A percentile compares a stretch with the other conserved stretches of the same genome.
Conservation (phyloP, 2,113 vertebrate species). For the Crotalus helleri region DNA sequence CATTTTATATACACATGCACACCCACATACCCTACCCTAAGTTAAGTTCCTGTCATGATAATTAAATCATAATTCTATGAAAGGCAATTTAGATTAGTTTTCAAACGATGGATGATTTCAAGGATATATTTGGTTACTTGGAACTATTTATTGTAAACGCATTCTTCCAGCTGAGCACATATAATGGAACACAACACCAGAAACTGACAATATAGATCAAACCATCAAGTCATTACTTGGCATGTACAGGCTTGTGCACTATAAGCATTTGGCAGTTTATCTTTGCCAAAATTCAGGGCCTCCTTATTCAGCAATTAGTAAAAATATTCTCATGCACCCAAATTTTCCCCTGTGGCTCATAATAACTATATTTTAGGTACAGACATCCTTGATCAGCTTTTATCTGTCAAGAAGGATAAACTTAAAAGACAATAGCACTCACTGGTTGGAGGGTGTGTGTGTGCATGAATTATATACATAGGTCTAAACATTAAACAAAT, state of each 20-base stretch:
- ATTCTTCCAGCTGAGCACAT: constrained; percentile 6
- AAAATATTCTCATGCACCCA: constrained; percentile 1
- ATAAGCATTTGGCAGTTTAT: not conserved
- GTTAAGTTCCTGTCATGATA: not conserved
- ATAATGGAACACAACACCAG: not conserved
- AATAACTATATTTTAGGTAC: constrained; percentile 12
- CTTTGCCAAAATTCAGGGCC: not conserved
- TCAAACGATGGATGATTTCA: not conserved
- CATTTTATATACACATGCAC: not conserved
- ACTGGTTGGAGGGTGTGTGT: not conserved
- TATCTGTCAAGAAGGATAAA: constrained; percentile 18
- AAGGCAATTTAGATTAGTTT: not conserved
- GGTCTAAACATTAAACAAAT: not conserved
- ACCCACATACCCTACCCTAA: not conserved
- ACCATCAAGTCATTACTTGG: not conserved
- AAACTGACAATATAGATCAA: constrained; percentile 6
- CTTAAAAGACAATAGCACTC: not conserved
- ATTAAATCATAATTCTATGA: not conserved
- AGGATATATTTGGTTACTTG: not conserved
- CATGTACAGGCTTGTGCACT: constrained; percentile 13
- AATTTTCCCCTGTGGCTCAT: not conserved
- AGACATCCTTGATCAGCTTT: constrained; percentile 17
- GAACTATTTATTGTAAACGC: constrained; percentile 1
- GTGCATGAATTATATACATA: not conserved
- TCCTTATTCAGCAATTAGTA: constrained; percentile 2